These are phyloP conservation scores for Ophthalmolycus amberensis DNA, from an alignment of 2,113 vertebrate genomes.

Conservation along the genomic window DNA sequence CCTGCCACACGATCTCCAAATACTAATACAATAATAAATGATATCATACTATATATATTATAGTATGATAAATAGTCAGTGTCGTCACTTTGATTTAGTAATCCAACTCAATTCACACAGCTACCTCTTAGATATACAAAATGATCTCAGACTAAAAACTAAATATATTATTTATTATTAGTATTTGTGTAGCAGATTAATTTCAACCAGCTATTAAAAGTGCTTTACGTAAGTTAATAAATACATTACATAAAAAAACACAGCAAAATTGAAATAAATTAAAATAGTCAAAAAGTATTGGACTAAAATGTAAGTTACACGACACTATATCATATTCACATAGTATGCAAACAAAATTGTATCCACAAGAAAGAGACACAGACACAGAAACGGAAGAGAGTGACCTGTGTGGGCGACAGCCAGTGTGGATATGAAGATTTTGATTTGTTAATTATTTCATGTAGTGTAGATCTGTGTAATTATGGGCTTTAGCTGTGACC, in stretches of 20 bases:
- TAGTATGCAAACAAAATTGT: not conserved
- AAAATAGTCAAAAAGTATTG: too few species aligned
- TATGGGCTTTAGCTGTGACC: not conserved
- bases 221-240: not conserved
- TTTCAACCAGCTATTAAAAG: not conserved
- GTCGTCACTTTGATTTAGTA: not conserved
- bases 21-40: not conserved
- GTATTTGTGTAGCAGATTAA: too few species aligned
- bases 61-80: too few species aligned
- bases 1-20: not conserved
- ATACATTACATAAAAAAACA: not conserved
- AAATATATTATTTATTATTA: not conserved
- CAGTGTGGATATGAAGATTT: slow-evolving; percentile 15
- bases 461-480: slow-evolving; percentile 30
- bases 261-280: too few species aligned
- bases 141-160: not conserved
- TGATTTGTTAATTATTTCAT: slow-evolving; percentile 57
- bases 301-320: not conserved
- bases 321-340: not conserved
- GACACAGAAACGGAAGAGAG: slow-evolving; percentile 5
- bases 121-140: not conserved
- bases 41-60: too few species aligned
- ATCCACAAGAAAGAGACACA: slow-evolving; percentile 6
- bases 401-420: slow-evolving; percentile 45
- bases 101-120: not conserved